phyloP scores from a whole-genome alignment of 2,888 invertebrate species.

The Pteria penguin region DNA sequence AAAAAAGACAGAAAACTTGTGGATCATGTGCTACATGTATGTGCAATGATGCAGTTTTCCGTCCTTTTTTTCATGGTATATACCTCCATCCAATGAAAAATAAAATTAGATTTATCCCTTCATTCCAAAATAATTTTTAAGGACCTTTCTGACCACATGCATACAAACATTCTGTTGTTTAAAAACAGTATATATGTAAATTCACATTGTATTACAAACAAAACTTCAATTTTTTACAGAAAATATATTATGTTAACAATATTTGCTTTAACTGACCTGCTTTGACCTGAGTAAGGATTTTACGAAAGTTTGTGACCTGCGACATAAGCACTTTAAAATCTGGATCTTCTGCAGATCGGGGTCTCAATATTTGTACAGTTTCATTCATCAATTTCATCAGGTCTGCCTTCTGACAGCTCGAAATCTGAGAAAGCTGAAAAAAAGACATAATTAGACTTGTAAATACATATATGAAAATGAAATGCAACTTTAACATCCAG shows the following conservation, averaged over 20 bases:
- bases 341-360: constrained; percentile 48
- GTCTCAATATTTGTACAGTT: constrained; percentile 62
- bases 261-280: constrained; percentile 61
- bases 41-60: too few relatives aligned
- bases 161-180: not conserved
- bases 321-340: constrained; percentile 58
- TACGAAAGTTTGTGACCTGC: constrained; percentile 68
- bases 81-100: too few relatives aligned
- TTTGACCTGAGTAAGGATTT: constrained; percentile 69
- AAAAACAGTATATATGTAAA: not conserved
- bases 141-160: not conserved
- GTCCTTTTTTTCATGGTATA: too few relatives aligned
- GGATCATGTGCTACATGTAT: too few relatives aligned
- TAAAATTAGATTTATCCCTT: not conserved
- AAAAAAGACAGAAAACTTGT: too few relatives aligned
- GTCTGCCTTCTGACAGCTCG: constrained; percentile 68
- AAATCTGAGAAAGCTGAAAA: constrained; percentile 65
- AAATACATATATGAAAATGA: too few relatives aligned
- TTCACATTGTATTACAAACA: not conserved
- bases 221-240: not conserved
- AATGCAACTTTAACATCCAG: too few relatives aligned
- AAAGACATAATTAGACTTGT: not conserved
- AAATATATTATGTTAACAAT: not conserved
- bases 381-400: constrained; percentile 71
- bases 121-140: not conserved